Evolutionary conservation across 2,888 invertebrate genomes (phyloP).

Genomic region (Sminthurides aquaticus): DNA sequence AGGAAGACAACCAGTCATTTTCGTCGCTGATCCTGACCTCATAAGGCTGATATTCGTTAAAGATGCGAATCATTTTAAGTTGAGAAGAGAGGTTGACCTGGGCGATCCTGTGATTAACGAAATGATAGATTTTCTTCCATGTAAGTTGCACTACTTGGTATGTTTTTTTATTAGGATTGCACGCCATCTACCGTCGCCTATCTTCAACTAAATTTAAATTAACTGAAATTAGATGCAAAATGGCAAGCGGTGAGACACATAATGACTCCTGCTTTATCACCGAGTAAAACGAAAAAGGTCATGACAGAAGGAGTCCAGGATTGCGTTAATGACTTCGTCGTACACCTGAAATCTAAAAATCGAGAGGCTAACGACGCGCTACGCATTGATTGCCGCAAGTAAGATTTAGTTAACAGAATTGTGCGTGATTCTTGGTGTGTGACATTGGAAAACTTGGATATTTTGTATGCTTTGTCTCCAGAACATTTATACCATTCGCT

Average conservation of each 20-base stretch:
- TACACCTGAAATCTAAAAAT: slow-evolving; percentile 24
- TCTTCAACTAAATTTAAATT: background rate
- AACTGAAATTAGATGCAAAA: slow-evolving; percentile 32
- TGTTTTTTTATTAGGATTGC: too few relatives aligned
- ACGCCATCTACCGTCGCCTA: background rate
- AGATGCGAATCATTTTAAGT: slow-evolving; percentile 34
- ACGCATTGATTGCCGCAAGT: slow-evolving; percentile 36
- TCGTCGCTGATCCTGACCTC: slow-evolving; percentile 37
- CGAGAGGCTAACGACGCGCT: slow-evolving; percentile 25
- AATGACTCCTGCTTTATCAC: slow-evolving; percentile 34
- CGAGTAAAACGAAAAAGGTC: slow-evolving; percentile 30
- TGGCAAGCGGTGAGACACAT: slow-evolving; percentile 36
- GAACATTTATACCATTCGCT: slow-evolving; percentile 28
- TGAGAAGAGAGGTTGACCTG: slow-evolving; percentile 27
- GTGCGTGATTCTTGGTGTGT: too few relatives aligned
- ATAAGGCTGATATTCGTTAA: slow-evolving; percentile 38
- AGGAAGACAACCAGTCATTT: slow-evolving; percentile 36
- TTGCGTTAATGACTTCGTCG: slow-evolving; percentile 29
- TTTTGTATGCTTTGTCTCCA: slow-evolving; percentile 2
- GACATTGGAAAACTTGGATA: background rate
- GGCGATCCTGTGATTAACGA: slow-evolving; percentile 34
- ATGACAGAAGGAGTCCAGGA: slow-evolving; percentile 30
- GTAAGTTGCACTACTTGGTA: too few relatives aligned
- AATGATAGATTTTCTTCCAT: slow-evolving; percentile 38
- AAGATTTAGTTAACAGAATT: slow-evolving; percentile 10